These are phyloP conservation scores for Porphyrio hochstetteri DNA, from an alignment of 2,113 vertebrate species.

Conservation along the genomic window DNA sequence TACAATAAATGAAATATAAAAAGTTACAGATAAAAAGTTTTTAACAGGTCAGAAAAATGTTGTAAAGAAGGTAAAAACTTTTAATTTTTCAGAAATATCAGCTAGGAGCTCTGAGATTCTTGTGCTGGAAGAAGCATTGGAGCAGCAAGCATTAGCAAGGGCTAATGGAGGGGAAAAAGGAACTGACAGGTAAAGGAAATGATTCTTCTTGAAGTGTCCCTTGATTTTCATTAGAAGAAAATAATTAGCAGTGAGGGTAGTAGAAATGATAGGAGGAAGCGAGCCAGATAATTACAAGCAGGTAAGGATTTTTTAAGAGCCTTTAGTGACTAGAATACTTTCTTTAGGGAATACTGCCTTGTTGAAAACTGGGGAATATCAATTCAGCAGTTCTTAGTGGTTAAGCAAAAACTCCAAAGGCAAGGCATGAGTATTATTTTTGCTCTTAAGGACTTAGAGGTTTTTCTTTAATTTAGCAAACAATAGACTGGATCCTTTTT, in stretches of 20 bases:
- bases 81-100: background rate
- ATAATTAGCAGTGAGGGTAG: background rate
- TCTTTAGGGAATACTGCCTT: background rate
- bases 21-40: background rate
- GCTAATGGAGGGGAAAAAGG: background rate
- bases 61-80: background rate
- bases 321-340: background rate
- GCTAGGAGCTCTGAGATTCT: background rate
- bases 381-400: background rate
- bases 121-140: background rate
- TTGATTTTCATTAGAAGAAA: conserved; percentile 9
- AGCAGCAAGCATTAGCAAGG: background rate
- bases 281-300: background rate
- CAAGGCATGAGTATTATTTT: background rate
- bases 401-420: background rate
- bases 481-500: background rate
- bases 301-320: background rate
- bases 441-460: background rate
- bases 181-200: background rate
- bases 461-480: background rate
- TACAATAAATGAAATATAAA: background rate
- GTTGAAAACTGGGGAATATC: background rate
- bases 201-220: background rate
- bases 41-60: background rate
- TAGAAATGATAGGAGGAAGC: background rate